Base-by-base conservation (phyloP, 2,888 invertebrate genomes). In the Unio delphinus region DNA sequence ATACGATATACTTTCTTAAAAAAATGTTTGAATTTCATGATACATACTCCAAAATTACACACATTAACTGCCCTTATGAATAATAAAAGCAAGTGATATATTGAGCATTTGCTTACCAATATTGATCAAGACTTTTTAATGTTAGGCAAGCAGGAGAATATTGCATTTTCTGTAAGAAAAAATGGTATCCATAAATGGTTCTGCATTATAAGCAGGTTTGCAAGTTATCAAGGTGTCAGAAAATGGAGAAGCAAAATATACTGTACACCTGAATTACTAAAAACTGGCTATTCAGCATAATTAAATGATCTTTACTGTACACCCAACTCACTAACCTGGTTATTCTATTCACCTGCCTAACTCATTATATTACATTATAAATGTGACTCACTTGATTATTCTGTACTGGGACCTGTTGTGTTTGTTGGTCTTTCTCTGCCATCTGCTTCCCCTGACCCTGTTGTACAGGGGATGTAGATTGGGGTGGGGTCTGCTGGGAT, bases 371-470 rank as follows among this genome's bases (percentile, higher is more conserved):
- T 64, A 30, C 64, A 56, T 57, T 55, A 56, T 15, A 63, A 30
- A 61, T 8, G 7, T 20, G 26, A 26, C 23, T 17, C 8, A 84
- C 82, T 67, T 85, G 85, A 70, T 85, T 85, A 75, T 84, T 84
- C 76, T 85, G 83, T 54, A 83, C 73, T 34, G 74, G 81, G 61
- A 54, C 62, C 45, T 69, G 72, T 55, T 64, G 71, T n/a, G 69
- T 67, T 17, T 68, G 59, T n/a, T 54, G 55, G 45, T 45, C 45
- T 45, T 45, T 45, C 11, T 45, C 45, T 4, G 26, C 59, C 23
- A 59, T n/a, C 23, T 23, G 59, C 8, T n/a, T n/a, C n/a, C 26
- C 45, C 70, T 45, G 45, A 45, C 64, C 68, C 56, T 70, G 68
- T 34, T 68, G 69, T 30, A 64, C 66, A 65, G 81, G 78, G 73